Base-by-base conservation (phyloP, 2,888 invertebrate species). In the Netelia fuscicornis region DNA sequence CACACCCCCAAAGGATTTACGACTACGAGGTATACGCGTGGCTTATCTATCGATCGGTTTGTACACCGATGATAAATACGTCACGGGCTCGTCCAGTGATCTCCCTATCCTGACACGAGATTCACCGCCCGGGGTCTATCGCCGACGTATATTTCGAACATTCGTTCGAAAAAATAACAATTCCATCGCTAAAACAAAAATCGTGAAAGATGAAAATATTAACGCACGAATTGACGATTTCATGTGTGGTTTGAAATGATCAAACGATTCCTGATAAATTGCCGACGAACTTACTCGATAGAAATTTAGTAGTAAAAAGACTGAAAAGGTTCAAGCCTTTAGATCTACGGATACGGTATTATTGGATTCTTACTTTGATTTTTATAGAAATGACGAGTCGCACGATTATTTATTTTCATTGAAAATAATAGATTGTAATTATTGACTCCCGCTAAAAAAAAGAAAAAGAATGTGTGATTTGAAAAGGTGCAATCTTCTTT, bases 1-100 rank as follows among this genome's bases (percentile, higher is more conserved):
- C 8, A 42, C 58, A 48, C 54, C 52, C 77, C 75, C 30, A 77
- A 83, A 68, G 74, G 72, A 83, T 83, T 78, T 83, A 78, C 72
- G 83, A 74, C 25, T 60, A 62, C 37, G 74, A 52, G 78, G 72
- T 83, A 37, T 17, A 30, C 54, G 65, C 82, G 65, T 48, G 56
- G 78, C 60, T 74, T 74, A 83, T 74, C 78, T 74, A 83, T 79
- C 83, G 78, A 83, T 79, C 78, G 42, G 52, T 60, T 42, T 60
- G 78, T 52, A 79, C 68, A 75, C 11, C 74, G 78, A 79, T 74
- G 74, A 79, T 78, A 78, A 83, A 83, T 79, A 83, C 74, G 20
- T 78, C 83, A 78, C 68, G 54, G 62, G 60, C 25, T 74, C 58
- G 62, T 74, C 78, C 60, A 64, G 58, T 72, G 42, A 42, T 76